These are phyloP conservation scores for Macrochelys suwanniensis DNA, from an alignment of 2,797 vertebrate genomes.

Conservation along the genomic window DNA sequence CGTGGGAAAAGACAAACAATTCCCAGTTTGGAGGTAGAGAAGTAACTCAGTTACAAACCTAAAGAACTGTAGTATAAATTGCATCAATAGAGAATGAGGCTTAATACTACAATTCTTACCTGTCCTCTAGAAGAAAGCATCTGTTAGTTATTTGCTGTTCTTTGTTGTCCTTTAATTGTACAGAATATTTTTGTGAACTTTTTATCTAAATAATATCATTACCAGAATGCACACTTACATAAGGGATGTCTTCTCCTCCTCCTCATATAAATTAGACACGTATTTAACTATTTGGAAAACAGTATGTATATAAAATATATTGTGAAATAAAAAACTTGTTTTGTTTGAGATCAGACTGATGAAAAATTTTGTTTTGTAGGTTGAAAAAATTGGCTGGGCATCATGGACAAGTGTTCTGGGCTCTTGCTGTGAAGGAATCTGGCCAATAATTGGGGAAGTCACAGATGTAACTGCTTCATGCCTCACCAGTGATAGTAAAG, in stretches of 20 bases:
- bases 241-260: not conserved
- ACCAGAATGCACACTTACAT: not conserved
- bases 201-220: not conserved
- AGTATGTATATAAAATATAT: not conserved
- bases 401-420: slow-evolving; percentile 98
- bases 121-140: not conserved
- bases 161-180: not conserved
- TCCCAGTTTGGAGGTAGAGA: slow-evolving; percentile 91
- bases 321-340: not conserved
- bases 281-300: not conserved
- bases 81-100: not conserved
- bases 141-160: not conserved
- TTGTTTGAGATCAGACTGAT: not conserved
- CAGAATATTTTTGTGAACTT: not conserved
- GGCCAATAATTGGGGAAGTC: slow-evolving; percentile 96
- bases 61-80: not conserved
- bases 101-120: not conserved
- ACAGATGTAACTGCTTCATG: slow-evolving; percentile 93
- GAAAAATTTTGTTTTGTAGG: slow-evolving; percentile 83
- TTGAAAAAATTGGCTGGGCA: slow-evolving; percentile 96
- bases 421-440: slow-evolving; percentile 93
- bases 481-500: slow-evolving; percentile 91
- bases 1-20: slow-evolving; percentile 96
- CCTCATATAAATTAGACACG: not conserved
- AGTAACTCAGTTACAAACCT: not conserved